Evolutionary conservation across 2,888 invertebrate species (phyloP).

Genomic region (Sesia bembeciformis): DNA sequence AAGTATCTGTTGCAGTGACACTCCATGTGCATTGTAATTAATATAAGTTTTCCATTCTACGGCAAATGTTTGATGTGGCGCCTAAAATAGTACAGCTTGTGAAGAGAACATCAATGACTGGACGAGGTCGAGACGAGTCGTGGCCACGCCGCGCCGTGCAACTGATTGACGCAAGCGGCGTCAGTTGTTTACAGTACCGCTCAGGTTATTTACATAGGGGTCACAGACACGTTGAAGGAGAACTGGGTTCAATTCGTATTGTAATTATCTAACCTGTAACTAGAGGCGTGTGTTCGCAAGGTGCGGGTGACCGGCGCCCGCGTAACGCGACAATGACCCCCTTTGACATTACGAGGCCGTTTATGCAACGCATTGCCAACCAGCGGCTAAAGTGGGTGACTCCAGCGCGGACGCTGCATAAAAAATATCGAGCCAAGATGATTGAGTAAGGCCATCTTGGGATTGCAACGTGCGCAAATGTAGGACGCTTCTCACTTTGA

Average conservation of each 20-base stretch:
- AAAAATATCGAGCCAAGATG: conserved; percentile 21
- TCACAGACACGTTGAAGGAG: conserved; percentile 71
- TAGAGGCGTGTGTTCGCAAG: conserved; percentile 1
- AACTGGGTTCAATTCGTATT: conserved; percentile 53
- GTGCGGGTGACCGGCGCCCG: conserved; percentile 24
- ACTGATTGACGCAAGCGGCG: conserved; percentile 63
- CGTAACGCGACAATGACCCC: conserved; percentile 65
- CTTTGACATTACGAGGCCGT: conserved; percentile 63
- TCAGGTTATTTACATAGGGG: conserved; percentile 73
- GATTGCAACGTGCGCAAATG: conserved; percentile 20
- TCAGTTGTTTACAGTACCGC: conserved; percentile 67
- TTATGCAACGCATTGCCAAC: conserved; percentile 64
- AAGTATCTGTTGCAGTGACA: not conserved
- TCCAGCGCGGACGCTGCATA: conserved; percentile 37
- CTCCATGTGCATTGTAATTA: conserved; percentile 13
- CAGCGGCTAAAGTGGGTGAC: conserved; percentile 43
- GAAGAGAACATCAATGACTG: conserved; percentile 39
- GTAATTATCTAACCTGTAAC: conserved; percentile 54
- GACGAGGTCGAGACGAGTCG: conserved; percentile 17
- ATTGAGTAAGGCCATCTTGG: conserved; percentile 45
- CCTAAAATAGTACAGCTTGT: conserved; percentile 32
- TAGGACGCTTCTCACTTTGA: conserved; percentile 15
- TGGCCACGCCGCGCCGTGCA: conserved; percentile 20
- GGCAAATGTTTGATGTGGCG: conserved; percentile 15
- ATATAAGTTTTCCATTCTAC: conserved; percentile 20